phyloP scores from a whole-genome alignment of 37 sponge, comb jelly and placozoan genomes.

The Aplysina aerophoba region DNA sequence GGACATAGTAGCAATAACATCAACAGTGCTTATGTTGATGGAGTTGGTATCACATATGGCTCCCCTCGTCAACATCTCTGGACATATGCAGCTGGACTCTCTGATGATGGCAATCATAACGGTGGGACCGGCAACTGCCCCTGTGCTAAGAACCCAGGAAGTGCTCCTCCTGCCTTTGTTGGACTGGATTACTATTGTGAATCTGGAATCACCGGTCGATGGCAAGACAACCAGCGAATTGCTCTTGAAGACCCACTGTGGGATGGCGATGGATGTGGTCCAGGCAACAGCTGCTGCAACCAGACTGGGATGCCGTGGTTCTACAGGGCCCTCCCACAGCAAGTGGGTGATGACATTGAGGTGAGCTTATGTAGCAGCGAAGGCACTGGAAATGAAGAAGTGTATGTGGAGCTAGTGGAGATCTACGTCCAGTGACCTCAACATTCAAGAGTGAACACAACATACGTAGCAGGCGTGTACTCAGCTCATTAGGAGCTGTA shows the following conservation, averaged over 20 bases:
- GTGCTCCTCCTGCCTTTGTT: neutral
- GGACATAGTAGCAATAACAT: neutral
- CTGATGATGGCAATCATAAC: neutral
- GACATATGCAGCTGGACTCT: conserved; percentile 8
- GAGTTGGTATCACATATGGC: conserved; percentile 1
- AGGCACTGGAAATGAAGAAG: no score
- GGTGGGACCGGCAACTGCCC: neutral
- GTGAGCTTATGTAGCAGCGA: no score
- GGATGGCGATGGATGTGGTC: conserved; percentile 1
- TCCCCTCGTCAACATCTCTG: neutral
- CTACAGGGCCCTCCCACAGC: neutral
- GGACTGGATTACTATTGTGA: conserved; percentile 13
- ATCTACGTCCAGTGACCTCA: no score
- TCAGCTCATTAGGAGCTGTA: no score
- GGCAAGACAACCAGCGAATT: no score
- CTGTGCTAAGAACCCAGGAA: conserved; percentile 15
- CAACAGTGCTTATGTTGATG: neutral
- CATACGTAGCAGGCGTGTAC: no score
- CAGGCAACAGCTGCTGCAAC: conserved; percentile 3
- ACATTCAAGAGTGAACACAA: no score
- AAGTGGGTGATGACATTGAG: no score
- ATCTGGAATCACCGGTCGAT: neutral
- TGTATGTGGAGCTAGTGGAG: no score
- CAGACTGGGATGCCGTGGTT: neutral
- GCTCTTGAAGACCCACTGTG: neutral